These are phyloP conservation scores for Holacanthella duospinosa DNA, from an alignment of 2,888 invertebrate genomes.

Conservation along the genomic window DNA sequence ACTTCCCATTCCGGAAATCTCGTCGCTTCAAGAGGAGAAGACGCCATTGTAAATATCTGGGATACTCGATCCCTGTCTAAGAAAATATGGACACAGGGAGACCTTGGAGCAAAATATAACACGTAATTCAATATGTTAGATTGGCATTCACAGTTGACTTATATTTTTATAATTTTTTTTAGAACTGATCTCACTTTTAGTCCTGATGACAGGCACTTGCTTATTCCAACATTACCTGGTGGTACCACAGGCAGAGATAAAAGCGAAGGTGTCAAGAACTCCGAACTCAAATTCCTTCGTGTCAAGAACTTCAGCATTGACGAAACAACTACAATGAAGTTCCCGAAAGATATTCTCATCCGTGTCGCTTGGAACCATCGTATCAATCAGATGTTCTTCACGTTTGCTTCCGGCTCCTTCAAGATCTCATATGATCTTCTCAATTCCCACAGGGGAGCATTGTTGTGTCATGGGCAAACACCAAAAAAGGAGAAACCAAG, in stretches of 20 bases:
- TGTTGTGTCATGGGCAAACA: constrained; percentile 72
- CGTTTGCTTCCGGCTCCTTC: constrained; percentile 79
- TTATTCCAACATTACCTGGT: constrained; percentile 31
- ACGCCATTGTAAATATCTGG: constrained; percentile 92
- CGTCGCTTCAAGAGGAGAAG: constrained; percentile 72
- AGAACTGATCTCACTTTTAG: constrained; percentile 63
- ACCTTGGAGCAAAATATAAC: constrained; percentile 67
- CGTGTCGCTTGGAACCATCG: constrained; percentile 92
- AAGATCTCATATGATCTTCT: constrained; percentile 85
- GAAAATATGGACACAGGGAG: constrained; percentile 56
- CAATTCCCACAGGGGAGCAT: constrained; percentile 78
- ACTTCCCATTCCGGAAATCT: constrained; percentile 78
- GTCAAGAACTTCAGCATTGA: constrained; percentile 23
- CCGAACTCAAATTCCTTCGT: constrained; percentile 27
- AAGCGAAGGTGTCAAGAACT: constrained; percentile 24
- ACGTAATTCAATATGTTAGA: constrained; percentile 41
- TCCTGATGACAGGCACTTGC: constrained; percentile 64
- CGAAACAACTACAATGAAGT: constrained; percentile 21
- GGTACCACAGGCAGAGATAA: constrained; percentile 28
- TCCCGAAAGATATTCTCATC: constrained; percentile 52
- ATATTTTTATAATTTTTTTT: constrained; percentile 16
- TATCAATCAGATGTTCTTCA: constrained; percentile 89
- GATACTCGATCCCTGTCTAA: constrained; percentile 73
- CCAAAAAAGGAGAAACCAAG: constrained; percentile 62
- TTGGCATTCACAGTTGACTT: not conserved